Evolutionary conservation across 2,113 vertebrate species (phyloP).

Genomic region (Leptodactylus fuscus): DNA sequence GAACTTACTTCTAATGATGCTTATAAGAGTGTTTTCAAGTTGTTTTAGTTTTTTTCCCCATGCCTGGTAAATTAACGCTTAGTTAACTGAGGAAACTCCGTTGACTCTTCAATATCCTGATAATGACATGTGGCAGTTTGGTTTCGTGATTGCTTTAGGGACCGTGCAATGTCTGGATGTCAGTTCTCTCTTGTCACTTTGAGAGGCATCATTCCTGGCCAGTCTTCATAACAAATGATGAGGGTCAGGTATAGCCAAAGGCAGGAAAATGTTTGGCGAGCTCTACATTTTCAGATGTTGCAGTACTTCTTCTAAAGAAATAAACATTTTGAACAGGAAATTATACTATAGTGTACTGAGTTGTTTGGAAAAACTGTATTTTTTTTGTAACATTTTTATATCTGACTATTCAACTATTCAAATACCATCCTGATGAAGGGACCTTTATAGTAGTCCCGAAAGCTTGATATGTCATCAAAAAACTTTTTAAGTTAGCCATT

Average conservation of each 20-base stretch:
- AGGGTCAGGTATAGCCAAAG: constrained; percentile 66
- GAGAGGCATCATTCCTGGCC: constrained; percentile 64
- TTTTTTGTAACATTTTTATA: too few relatives aligned
- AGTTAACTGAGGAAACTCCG: background rate
- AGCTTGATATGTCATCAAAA: too few relatives aligned
- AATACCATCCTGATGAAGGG: too few relatives aligned
- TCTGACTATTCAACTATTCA: too few relatives aligned
- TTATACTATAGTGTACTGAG: background rate
- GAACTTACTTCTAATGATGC: constrained; percentile 8
- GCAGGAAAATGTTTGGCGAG: constrained; percentile 51
- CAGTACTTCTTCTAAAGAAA: background rate
- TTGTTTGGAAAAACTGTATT: background rate
- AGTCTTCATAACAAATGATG: constrained; percentile 66
- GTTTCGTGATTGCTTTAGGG: constrained; percentile 68
- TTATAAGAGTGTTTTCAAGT: background rate
- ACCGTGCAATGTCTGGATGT: constrained; percentile 72
- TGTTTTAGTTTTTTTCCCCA: background rate
- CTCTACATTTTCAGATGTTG: constrained; percentile 2
- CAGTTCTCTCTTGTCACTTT: constrained; percentile 68
- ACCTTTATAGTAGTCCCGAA: too few relatives aligned
- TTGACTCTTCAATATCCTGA: background rate
- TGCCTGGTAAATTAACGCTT: background rate
- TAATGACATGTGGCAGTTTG: constrained; percentile 75
- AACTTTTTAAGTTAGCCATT: too few relatives aligned
- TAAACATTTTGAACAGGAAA: background rate